phyloP scores from a whole-genome alignment of 2,888 invertebrate genomes.

The Augiades crinisus region DNA sequence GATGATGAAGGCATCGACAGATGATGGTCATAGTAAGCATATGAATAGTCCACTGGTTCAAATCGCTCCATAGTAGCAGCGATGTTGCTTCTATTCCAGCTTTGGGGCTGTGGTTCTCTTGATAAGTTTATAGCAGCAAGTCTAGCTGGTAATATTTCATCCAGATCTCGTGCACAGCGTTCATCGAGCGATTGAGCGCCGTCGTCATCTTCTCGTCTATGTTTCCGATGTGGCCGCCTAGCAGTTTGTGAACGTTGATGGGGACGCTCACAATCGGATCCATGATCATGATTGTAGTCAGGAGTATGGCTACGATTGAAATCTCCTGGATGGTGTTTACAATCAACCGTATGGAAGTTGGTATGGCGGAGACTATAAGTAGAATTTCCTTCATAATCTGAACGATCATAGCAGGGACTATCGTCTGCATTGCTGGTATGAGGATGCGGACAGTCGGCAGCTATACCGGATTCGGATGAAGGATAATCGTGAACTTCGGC shows the following conservation, averaged over 20 bases:
- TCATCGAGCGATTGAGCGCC: conserved; percentile 73
- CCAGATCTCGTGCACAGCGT: conserved; percentile 71
- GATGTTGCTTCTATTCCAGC: conserved; percentile 84
- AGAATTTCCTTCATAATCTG: conserved; percentile 71
- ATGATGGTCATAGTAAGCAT: conserved; percentile 90
- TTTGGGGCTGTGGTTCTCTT: conserved; percentile 68
- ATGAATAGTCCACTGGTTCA: conserved; percentile 88
- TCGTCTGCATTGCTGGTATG: conserved; percentile 72
- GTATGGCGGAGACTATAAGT: conserved; percentile 67
- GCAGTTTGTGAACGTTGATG: conserved; percentile 66
- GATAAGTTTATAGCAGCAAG: conserved; percentile 74
- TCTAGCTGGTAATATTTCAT: conserved; percentile 75
- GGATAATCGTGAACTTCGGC: conserved; percentile 78
- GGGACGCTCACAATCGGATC: conserved; percentile 62
- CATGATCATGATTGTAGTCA: conserved; percentile 66
- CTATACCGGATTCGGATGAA: conserved; percentile 78
- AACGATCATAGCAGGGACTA: conserved; percentile 71
- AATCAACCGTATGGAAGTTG: conserved; percentile 65
- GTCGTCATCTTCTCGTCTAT: conserved; percentile 68
- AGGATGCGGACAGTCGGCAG: conserved; percentile 74
- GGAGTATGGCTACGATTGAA: conserved; percentile 71
- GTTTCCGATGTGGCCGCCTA: conserved; percentile 61
- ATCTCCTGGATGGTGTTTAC: conserved; percentile 64
- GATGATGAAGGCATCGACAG: conserved; percentile 83
- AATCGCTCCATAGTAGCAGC: conserved; percentile 85